Evolutionary conservation across 2,888 invertebrate genomes (phyloP).

Genomic region (Cerastis leucographa): DNA sequence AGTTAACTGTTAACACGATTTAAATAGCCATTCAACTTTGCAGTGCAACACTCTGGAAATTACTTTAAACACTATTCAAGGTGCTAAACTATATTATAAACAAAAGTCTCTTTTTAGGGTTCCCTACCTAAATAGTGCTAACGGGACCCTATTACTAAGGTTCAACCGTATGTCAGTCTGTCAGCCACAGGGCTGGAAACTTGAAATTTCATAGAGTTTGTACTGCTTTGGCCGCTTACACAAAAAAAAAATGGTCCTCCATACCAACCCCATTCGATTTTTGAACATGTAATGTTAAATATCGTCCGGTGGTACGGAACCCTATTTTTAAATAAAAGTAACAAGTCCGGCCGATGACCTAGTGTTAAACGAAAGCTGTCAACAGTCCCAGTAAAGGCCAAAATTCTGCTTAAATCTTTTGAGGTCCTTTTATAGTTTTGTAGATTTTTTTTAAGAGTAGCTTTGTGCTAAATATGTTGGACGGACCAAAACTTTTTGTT

Average conservation of each 20-base stretch:
- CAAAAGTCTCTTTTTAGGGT: neutral
- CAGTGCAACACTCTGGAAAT: constrained; percentile 16
- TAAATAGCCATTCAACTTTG: constrained; percentile 34
- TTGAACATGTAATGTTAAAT: neutral
- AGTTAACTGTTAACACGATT: constrained; percentile 19
- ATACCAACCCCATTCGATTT: no score
- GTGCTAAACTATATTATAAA: constrained; percentile 26
- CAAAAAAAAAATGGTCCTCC: no score
- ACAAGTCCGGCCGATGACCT: neutral
- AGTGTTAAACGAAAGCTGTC: constrained; percentile 22
- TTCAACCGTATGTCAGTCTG: neutral
- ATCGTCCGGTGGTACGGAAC: neutral
- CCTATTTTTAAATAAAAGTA: constrained; percentile 5
- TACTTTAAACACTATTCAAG: constrained; percentile 28
- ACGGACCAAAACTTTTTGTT: constrained; percentile 6
- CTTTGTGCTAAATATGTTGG: constrained; percentile 19
- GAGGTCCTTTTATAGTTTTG: constrained; percentile 3
- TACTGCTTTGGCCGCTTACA: neutral
- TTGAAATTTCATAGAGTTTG: neutral
- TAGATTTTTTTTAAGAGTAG: constrained; percentile 6
- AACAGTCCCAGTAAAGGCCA: neutral
- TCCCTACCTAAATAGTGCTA: neutral
- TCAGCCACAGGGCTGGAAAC: neutral
- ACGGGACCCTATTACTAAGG: neutral
- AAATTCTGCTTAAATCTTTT: constrained; percentile 28